Evolutionary conservation across 1,140 invertebrate species (phyloP).

Genomic region (Mesaphorura yosii): DNA sequence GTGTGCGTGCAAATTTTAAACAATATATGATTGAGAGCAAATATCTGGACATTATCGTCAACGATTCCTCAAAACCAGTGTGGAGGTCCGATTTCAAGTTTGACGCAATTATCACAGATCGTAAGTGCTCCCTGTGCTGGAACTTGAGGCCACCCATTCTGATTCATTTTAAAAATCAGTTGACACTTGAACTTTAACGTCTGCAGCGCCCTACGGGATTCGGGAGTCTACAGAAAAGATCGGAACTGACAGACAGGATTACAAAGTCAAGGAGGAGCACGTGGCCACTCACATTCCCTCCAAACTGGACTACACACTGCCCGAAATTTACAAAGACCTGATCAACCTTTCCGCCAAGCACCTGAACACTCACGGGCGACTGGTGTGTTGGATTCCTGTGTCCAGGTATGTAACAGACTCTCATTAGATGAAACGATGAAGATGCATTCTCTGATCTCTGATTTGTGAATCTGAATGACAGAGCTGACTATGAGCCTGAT

Average conservation of each 20-base stretch:
- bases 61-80: constrained; percentile 71
- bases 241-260: constrained; percentile 44
- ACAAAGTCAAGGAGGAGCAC: constrained; percentile 50
- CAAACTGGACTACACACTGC: constrained; percentile 71
- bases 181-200: not conserved
- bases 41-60: constrained; percentile 79
- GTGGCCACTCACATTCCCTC: constrained; percentile 62
- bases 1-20: constrained; percentile 66
- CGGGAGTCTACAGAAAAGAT: constrained; percentile 78
- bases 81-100: constrained; percentile 59
- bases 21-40: constrained; percentile 65
- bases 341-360: constrained; percentile 66
- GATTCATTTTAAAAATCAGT: no score
- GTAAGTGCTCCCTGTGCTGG: constrained; percentile 49
- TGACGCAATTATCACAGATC: constrained; percentile 87
- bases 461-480: constrained; percentile 34
- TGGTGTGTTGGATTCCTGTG: constrained; percentile 88
- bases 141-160: no score
- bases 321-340: constrained; percentile 69
- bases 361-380: constrained; percentile 57
- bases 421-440: constrained; percentile 25
- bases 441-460: not conserved
- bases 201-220: constrained; percentile 88
- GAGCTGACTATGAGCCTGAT: constrained; percentile 59
- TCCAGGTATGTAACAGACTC: constrained; percentile 49